Evolutionary conservation across 30 jellyfish, hydroid and myxozoan genomes (phyloP), one percentile per base, ranked within the genome.

Genomic region (Hydra vulgaris): DNA sequence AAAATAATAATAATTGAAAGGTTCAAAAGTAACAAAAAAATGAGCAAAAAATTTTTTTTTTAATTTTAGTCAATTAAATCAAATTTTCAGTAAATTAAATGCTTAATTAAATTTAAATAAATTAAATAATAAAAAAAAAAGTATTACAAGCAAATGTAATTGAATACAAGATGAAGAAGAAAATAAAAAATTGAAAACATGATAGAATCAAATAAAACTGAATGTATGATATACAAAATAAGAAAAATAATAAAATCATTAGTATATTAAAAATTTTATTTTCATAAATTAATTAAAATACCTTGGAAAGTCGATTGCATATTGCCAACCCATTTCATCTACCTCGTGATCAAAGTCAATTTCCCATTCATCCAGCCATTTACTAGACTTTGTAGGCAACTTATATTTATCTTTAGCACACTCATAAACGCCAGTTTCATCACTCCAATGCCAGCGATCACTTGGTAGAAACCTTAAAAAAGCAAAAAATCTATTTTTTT

Each of bases 241-340:
- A n/a, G n/a, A 69, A 69, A 69, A 69, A 23, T 8, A 20, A 20
- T 69, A 15, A 69, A 69, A 69, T 8, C 15, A 15, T 69, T 15
- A 20, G 15, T 1, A 69, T 1, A 15, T 8, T 69, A 23, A 69
- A 69, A 69, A 20, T 1, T n/a, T n/a, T n/a, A n/a, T n/a, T 12
- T 40, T 40, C 61, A 40, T 3, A 40, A 40, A 5, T 40, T 40
- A 12, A n/a, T n/a, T 12, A 40, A 40, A 5, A 40, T 19, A 86
- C 98, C 96, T 77, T 21, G 98, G 98, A 54, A 91, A 91, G 74
- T 91, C 98, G 71, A 91, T 88, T 22, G 98, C 98, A 76, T 91
- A 91, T 73, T 91, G 98, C 98, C 98, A 91, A n/a, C 98, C 98
- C 17, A 86, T 84, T 25, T 83, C 83, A 70, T 91, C 98, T 12